Conservation (phyloP, 2,888 invertebrate genomes). For the Ectropis crepuscularia region DNA sequence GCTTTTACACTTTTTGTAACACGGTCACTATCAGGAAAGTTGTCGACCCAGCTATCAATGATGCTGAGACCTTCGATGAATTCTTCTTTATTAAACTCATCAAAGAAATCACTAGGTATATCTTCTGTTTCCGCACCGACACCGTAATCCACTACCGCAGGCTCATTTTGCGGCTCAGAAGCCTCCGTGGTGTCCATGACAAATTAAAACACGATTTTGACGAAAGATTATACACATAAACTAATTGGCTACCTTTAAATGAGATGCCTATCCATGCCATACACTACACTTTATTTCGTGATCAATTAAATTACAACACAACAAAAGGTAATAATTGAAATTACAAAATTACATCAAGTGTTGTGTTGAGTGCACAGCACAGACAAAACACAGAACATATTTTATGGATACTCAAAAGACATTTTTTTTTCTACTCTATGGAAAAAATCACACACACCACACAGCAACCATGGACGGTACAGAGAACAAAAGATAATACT, state of each 20-base stretch:
- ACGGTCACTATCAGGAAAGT: conserved; percentile 41
- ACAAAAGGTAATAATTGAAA: too few species aligned
- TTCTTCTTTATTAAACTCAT: conserved; percentile 75
- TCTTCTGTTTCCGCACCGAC: conserved; percentile 61
- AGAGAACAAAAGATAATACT: too few species aligned
- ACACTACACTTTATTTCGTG: too few species aligned
- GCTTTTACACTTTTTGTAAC: conserved; percentile 54
- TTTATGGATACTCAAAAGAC: too few species aligned
- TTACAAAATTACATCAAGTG: too few species aligned
- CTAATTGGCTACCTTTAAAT: conserved; percentile 3
- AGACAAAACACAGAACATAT: too few species aligned
- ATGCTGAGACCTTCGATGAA: conserved; percentile 79
- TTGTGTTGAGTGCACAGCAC: too few species aligned
- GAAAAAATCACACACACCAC: too few species aligned
- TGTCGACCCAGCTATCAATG: conserved; percentile 76
- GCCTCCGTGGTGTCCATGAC: conserved; percentile 30
- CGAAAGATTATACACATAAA: neutral
- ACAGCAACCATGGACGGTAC: too few species aligned
- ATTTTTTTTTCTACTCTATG: too few species aligned
- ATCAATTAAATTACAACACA: too few species aligned
- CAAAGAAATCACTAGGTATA: conserved; percentile 79
- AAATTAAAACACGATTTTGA: neutral
- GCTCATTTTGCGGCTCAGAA: conserved; percentile 11
- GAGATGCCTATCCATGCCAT: too few species aligned
- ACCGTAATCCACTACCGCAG: conserved; percentile 41